Base-by-base conservation (phyloP, 2,113 vertebrate species). In the Sinocyclocheilus maitianheensis region DNA sequence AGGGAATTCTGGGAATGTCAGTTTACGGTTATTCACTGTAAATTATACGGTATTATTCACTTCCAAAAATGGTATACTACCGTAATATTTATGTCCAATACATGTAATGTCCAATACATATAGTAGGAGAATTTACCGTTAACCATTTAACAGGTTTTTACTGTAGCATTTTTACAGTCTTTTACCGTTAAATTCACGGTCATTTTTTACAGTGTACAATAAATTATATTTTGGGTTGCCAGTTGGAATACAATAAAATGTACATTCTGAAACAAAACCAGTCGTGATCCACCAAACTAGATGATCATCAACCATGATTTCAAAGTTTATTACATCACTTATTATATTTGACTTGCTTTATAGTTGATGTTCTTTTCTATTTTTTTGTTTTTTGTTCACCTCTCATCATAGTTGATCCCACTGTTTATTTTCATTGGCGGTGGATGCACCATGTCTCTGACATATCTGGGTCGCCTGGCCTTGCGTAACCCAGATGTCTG, bases 401-500 rank as follows among this genome's bases (percentile, higher is more conserved):
- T 86, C 67, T 88, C 14, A 0, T 86, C 92, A 0, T 83, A 99
- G 98, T 86, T 99, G 93, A 95, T 99, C 43, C 98, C 98, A 1
- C 95, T 99, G 0, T 96, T 99, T 20, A 0, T 96, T 3, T 98
- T 99, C 90, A 96, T 99, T 62, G 97, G 97, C 22, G 92, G 94
- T 0, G 98, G 97, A 40, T 94, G 93, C 0, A 0, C 89, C 58
- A 98, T 97, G 1, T 97, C 97, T 26, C 0, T 87, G 48, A 5
- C 94, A 5, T 99, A 99, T 87, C 89, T 97, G 0, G 77, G 93
- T 85, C 96, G 98, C 5, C 90, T 98, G 91, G 97, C 94, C 0
- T 0, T 97, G 86, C 95, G 93, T 90, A 98, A 96, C 89, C 98
- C 98, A 0, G 97, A 99, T 48, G 97, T 99, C 86, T 84, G 95